Percentiles rank a stretch among this genome's conserved stretches.
Evolutionary conservation across 1,140 invertebrate genomes (phyloP).

Genomic region (Saccostrea echinata): DNA sequence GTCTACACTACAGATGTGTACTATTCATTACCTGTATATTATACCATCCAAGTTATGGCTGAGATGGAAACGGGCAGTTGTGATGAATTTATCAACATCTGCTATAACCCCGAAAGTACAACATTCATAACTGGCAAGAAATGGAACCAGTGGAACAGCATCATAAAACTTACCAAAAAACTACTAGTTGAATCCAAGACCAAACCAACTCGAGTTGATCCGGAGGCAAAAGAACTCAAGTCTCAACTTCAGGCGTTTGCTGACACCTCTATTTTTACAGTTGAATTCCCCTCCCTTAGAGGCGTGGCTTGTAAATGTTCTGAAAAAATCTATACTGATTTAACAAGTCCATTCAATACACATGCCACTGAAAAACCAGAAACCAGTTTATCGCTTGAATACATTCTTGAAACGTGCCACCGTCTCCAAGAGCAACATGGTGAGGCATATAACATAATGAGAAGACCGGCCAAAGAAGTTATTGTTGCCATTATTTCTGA

Average conservation of each 20-base stretch:
- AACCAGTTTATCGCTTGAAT: not conserved
- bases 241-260: not conserved
- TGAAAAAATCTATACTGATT: not conserved
- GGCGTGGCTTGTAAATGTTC: not conserved
- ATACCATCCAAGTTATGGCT: not conserved
- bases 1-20: not conserved
- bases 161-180: not conserved
- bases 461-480: not conserved
- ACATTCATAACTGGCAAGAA: not conserved
- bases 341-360: not conserved
- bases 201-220: not conserved
- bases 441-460: not conserved
- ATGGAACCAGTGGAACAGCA: not conserved
- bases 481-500: conserved; percentile 1
- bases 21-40: not conserved
- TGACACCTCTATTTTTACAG: not conserved
- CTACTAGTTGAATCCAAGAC: not conserved
- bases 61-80: not conserved
- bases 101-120: not conserved
- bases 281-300: not conserved
- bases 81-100: not conserved
- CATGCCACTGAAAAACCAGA: not conserved
- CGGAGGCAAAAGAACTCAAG: not conserved
- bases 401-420: not conserved
- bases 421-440: not conserved